A percentile compares a stretch with the other conserved stretches of the same genome.
Conservation (phyloP, 1,140 invertebrate species). For the Microplitis demolitor region DNA sequence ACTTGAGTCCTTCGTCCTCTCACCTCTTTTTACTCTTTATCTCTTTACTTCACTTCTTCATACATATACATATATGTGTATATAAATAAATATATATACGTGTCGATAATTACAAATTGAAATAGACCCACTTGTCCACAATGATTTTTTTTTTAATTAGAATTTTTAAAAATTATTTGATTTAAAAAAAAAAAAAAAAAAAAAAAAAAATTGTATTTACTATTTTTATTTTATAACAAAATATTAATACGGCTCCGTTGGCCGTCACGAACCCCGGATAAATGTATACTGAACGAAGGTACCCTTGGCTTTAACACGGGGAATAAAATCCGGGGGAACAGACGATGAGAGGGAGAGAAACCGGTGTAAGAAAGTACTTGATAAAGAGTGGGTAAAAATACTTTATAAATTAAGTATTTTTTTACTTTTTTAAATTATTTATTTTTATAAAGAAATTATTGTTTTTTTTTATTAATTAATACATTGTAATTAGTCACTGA, state of each 20-base stretch:
- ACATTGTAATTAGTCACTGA: background rate
- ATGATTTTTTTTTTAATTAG: too few relatives aligned
- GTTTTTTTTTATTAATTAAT: background rate
- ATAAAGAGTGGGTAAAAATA: background rate
- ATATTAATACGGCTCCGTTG: conserved; percentile 6
- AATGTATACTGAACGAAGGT: conserved; percentile 41
- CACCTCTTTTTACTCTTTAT: background rate
- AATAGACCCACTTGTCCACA: background rate
- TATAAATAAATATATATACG: background rate
- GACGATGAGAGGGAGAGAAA: conserved; percentile 16
- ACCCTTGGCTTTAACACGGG: conserved; percentile 31
- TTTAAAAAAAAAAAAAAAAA: too few relatives aligned
- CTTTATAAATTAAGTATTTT: background rate
- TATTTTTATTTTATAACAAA: too few relatives aligned
- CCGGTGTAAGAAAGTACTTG: too few relatives aligned
- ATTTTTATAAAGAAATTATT: background rate
- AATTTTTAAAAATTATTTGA: too few relatives aligned
- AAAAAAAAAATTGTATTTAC: too few relatives aligned
- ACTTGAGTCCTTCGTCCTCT: conserved; percentile 23
- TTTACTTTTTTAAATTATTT: background rate
- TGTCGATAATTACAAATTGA: background rate
- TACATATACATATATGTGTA: background rate
- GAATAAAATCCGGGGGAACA: background rate
- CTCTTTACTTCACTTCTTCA: background rate
- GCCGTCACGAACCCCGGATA: conserved; percentile 41